These are phyloP conservation scores for Melitaea cinxia DNA, from an alignment of 1,140 invertebrate species.

Conservation along the genomic window DNA sequence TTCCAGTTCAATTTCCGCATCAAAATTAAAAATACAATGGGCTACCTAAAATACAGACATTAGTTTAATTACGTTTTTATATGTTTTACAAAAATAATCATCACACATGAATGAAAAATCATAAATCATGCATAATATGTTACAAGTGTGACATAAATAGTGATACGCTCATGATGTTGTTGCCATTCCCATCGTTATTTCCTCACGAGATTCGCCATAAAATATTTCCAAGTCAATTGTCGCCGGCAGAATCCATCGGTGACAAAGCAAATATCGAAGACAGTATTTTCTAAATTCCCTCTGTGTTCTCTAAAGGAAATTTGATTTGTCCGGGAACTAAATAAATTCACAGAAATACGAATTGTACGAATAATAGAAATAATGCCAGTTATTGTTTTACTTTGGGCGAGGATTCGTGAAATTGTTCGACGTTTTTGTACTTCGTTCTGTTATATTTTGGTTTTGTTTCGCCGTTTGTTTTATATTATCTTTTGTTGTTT, in stretches of 20 bases:
- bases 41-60: no score
- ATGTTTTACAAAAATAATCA: no score
- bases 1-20: no score
- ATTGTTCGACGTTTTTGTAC: conserved; percentile 20
- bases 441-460: conserved; percentile 1
- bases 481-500: not conserved
- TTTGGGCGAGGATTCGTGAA: conserved; percentile 29
- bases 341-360: conserved; percentile 19
- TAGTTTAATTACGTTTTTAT: no score
- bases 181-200: not conserved
- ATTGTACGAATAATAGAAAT: conserved; percentile 26
- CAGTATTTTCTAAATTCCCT: conserved; percentile 17
- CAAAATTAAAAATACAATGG: no score
- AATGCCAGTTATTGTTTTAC: conserved; percentile 31
- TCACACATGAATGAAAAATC: no score
- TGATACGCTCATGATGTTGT: no score
- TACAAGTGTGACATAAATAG: no score
- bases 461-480: not conserved
- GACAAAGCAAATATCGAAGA: conserved; percentile 21
- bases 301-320: conserved; percentile 20
- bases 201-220: not conserved
- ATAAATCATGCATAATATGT: no score
- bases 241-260: conserved; percentile 1
- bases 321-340: conserved; percentile 27
- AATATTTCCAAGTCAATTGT: conserved; percentile 21